phyloP scores from a whole-genome alignment of 2,888 invertebrate genomes.

The Hirtodrosophila duncani region DNA sequence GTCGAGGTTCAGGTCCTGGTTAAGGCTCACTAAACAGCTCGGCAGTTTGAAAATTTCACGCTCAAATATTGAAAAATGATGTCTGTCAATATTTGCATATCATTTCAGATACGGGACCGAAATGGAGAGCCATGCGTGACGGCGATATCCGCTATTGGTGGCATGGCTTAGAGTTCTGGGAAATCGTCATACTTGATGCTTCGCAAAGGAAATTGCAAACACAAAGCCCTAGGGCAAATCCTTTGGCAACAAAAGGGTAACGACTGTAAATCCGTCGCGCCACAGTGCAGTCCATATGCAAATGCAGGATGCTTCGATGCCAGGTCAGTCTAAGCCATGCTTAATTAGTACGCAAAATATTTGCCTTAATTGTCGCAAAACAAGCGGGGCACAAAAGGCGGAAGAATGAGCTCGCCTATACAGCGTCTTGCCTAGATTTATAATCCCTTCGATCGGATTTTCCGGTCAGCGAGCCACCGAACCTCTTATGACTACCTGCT shows the following conservation, averaged over 20 bases:
- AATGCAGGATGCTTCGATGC: conserved; percentile 23
- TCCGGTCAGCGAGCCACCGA: conserved; percentile 59
- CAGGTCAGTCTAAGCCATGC: conserved; percentile 35
- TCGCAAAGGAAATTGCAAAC: conserved; percentile 28
- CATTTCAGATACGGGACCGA: conserved; percentile 24
- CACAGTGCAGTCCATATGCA: conserved; percentile 49
- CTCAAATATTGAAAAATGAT: conserved; percentile 67
- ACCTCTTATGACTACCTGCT: conserved; percentile 39
- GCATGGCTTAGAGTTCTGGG: conserved; percentile 4
- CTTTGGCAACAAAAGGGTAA: conserved; percentile 73
- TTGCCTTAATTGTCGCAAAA: conserved; percentile 69
- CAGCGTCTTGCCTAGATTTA: conserved; percentile 38
- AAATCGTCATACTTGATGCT: conserved; percentile 11
- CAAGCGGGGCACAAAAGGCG: conserved; percentile 17
- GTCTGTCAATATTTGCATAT: conserved; percentile 71
- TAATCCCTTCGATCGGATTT: conserved; percentile 75
- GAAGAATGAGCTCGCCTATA: conserved; percentile 3
- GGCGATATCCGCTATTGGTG: conserved; percentile 10
- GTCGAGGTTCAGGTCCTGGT: too few species aligned
- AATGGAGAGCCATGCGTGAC: conserved; percentile 37
- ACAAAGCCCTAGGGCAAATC: conserved; percentile 57
- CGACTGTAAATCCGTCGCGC: conserved; percentile 65
- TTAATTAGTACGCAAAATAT: conserved; percentile 76
- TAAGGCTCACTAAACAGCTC: conserved; percentile 4
- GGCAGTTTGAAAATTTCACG: conserved; percentile 49